Percentiles rank a stretch among this genome's conserved stretches.
Evolutionary conservation across 2,888 invertebrate species (phyloP).

Genomic region (Aspidapion aeneum): DNA sequence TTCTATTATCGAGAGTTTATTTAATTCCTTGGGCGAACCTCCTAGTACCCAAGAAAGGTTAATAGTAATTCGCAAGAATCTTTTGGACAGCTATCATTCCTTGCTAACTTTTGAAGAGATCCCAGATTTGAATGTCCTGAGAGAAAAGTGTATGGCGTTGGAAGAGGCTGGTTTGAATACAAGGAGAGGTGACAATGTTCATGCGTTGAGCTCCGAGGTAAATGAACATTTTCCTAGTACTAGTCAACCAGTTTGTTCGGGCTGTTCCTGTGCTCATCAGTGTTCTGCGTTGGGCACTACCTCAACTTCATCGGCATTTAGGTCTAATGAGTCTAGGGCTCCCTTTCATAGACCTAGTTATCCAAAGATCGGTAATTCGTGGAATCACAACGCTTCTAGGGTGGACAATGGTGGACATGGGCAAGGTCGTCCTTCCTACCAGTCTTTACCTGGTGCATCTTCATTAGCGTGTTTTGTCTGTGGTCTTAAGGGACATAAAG

Average conservation of each 20-base stretch:
- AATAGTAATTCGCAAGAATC: conserved; percentile 9
- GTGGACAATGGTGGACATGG: no score
- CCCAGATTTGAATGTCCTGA: not conserved
- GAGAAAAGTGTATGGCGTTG: conserved; percentile 6
- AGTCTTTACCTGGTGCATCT: no score
- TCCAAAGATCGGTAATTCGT: no score
- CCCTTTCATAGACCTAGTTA: no score
- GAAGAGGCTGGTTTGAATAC: conserved; percentile 6
- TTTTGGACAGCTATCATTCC: conserved; percentile 2
- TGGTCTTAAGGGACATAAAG: no score
- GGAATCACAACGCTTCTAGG: no score
- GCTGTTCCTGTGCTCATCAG: not conserved
- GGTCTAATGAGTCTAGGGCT: no score
- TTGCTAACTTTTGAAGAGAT: conserved; percentile 9
- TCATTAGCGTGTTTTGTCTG: no score
- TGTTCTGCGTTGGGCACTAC: no score
- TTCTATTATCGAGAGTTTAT: conserved; percentile 7
- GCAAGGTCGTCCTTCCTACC: no score
- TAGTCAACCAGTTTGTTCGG: no score
- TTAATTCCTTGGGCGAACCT: conserved; percentile 1
- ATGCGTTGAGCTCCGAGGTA: not conserved
- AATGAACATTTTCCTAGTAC: not conserved
- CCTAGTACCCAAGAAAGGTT: conserved; percentile 9
- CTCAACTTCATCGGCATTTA: no score
- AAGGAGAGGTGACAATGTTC: not conserved